Conservation (phyloP, 2,113 vertebrate species). For the Petaurus breviceps region DNA sequence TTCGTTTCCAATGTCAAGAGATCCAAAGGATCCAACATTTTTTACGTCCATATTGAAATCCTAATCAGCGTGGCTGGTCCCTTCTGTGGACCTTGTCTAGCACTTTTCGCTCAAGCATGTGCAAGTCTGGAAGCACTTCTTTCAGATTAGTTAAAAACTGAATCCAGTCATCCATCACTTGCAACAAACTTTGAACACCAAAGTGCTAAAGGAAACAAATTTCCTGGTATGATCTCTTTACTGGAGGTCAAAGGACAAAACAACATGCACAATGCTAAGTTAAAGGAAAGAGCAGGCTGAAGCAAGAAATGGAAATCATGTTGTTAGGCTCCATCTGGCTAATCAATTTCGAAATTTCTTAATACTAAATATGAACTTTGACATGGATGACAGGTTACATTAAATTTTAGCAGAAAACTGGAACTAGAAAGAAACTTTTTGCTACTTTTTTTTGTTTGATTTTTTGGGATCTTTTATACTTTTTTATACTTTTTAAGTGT, state of each 20-base stretch:
- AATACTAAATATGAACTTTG: slow-evolving; percentile 57
- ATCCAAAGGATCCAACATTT: neutral
- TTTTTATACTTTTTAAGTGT: slow-evolving; percentile 82
- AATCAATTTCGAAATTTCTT: slow-evolving; percentile 60
- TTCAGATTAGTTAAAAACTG: slow-evolving; percentile 53
- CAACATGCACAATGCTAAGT: slow-evolving; percentile 73
- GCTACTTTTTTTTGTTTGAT: slow-evolving; percentile 72
- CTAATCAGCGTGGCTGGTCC: neutral
- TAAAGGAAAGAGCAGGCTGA: slow-evolving; percentile 69
- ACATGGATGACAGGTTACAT: slow-evolving; percentile 69
- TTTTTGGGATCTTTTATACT: slow-evolving; percentile 81
- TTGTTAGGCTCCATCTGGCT: slow-evolving; percentile 39
- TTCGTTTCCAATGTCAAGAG: slow-evolving; percentile 46
- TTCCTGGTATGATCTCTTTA: slow-evolving; percentile 26
- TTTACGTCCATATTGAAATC: slow-evolving; percentile 13
- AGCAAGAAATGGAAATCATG: slow-evolving; percentile 45
- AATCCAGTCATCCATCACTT: slow-evolving; percentile 69
- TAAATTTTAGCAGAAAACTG: slow-evolving; percentile 80
- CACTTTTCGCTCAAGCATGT: neutral
- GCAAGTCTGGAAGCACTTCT: slow-evolving; percentile 41
- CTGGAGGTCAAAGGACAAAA: slow-evolving; percentile 68
- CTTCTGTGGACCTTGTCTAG: slow-evolving; percentile 3
- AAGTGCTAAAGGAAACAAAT: slow-evolving; percentile 67
- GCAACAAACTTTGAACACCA: slow-evolving; percentile 66
- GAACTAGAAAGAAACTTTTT: slow-evolving; percentile 80